Conservation (phyloP, 2,888 invertebrate species). For the Idaea biselata region DNA sequence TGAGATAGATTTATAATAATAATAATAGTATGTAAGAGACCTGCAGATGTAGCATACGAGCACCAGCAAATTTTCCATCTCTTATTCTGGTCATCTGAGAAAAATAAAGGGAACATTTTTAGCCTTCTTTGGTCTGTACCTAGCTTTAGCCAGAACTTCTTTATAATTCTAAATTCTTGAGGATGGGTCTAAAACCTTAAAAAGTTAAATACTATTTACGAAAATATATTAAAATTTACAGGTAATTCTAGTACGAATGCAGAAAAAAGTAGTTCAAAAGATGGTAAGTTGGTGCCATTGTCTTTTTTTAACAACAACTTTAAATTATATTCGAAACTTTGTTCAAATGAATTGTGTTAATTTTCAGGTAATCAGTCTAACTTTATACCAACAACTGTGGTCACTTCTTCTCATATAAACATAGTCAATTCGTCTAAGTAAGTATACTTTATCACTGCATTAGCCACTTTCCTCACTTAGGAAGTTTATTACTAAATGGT, state of each 20-base stretch:
- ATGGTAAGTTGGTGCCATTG: slow-evolving; percentile 50
- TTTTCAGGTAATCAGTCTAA: slow-evolving; percentile 72
- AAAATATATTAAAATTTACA: slow-evolving; percentile 28
- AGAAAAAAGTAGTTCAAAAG: slow-evolving; percentile 76
- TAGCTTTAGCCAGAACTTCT: no score
- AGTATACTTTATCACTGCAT: slow-evolving; percentile 41
- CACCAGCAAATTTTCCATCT: no score
- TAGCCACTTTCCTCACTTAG: slow-evolving; percentile 7
- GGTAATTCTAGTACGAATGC: slow-evolving; percentile 76
- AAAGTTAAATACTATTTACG: no score
- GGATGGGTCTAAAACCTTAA: no score
- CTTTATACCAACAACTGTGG: slow-evolving; percentile 77
- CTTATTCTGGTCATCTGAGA: no score
- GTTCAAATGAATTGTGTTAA: neutral
- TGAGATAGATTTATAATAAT: no score
- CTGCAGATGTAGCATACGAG: no score
- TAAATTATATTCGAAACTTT: neutral
- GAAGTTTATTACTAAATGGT: no score
- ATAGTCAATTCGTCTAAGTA: slow-evolving; percentile 78
- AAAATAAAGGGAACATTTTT: no score
- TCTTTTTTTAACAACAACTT: neutral
- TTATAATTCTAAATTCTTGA: no score
- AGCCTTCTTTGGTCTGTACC: no score
- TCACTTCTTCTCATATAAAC: slow-evolving; percentile 77
- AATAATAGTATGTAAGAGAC: no score